Percentiles rank a stretch among this genome's conserved stretches.
Evolutionary conservation across 2,888 invertebrate species (phyloP).

Genomic region (Pollenia griseotomentosa): DNA sequence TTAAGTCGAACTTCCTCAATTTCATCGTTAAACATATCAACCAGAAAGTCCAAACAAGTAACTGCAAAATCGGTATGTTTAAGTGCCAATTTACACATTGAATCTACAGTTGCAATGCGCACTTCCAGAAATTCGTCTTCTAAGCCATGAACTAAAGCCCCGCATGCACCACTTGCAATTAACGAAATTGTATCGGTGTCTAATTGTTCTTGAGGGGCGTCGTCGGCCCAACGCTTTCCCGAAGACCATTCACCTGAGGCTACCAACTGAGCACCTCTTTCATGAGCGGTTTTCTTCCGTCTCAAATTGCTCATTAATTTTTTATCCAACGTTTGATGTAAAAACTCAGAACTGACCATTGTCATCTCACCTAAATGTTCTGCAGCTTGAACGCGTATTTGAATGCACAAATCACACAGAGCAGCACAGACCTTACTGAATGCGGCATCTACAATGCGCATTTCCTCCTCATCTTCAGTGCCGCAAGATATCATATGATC

Average conservation of each 20-base stretch:
- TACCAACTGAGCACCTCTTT: conserved; percentile 92
- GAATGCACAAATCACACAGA: conserved; percentile 95
- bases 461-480: conserved; percentile 90
- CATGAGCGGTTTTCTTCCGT: conserved; percentile 93
- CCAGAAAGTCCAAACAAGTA: conserved; percentile 96
- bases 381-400: conserved; percentile 93
- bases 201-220: conserved; percentile 90
- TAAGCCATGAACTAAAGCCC: conserved; percentile 98
- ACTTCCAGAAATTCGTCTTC: conserved; percentile 99
- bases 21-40: conserved; percentile 99
- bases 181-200: conserved; percentile 91
- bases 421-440: conserved; percentile 97
- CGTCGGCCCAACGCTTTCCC: conserved; percentile 95
- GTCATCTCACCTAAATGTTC: conserved; percentile 94
- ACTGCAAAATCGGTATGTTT: conserved; percentile 93
- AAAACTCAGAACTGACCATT: conserved; percentile 93
- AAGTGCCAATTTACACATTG: conserved; percentile 94
- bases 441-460: conserved; percentile 96
- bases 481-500: conserved; percentile 89
- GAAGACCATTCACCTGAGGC: conserved; percentile 96
- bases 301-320: conserved; percentile 98
- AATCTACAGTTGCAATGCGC: conserved; percentile 96
- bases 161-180: conserved; percentile 97
- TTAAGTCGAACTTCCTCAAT: conserved; percentile 97
- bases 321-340: conserved; percentile 98